phyloP scores from a whole-genome alignment of 2,113 vertebrate genomes.

The Henicopernis longicauda region DNA sequence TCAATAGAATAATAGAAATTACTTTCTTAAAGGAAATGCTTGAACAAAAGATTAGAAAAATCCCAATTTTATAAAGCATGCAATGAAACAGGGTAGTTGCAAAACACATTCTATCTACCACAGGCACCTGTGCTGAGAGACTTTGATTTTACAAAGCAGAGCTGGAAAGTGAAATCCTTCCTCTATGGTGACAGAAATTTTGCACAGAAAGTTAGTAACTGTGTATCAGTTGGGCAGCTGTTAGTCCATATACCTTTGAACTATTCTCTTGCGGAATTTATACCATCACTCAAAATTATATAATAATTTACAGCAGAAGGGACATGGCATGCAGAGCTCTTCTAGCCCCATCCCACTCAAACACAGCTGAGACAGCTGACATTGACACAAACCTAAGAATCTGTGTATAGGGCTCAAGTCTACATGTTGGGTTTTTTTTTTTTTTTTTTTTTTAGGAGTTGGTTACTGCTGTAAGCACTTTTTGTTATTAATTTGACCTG shows the following conservation, averaged over 20 bases:
- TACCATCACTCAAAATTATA: no score
- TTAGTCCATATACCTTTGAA: no score
- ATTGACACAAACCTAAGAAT: not conserved
- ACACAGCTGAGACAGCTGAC: not conserved
- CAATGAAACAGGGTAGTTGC: not conserved
- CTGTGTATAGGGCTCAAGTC: not conserved
- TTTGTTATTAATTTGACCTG: not conserved
- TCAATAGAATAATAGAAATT: not conserved
- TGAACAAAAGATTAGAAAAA: not conserved
- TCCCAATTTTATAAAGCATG: not conserved
- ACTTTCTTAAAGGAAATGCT: not conserved
- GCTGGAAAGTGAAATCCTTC: not conserved
- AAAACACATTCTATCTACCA: rapidly evolving
- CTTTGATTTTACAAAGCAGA: not conserved
- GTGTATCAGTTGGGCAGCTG: not conserved
- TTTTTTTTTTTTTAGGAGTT: not conserved
- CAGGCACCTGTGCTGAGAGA: not conserved
- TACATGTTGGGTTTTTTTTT: not conserved
- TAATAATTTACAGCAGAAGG: not conserved
- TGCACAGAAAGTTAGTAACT: not conserved
- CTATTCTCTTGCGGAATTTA: not conserved
- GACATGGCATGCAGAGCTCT: not conserved
- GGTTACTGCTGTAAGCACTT: not conserved
- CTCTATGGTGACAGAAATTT: rapidly evolving
- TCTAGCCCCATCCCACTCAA: not conserved